Evolutionary conservation across 1,140 invertebrate genomes (phyloP).

Genomic region (roundworm (Caenorhabditis elegans)): WBcel235 BX284605.5:3196501-3197000

Average conservation of each 20-base stretch:
- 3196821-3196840: no score
- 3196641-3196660: conserved; percentile 45
- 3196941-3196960: no score
- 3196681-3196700: neutral
- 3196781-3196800: neutral
- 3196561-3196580: conserved; percentile 10
- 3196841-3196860: no score
- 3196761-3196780: neutral
- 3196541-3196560: conserved; percentile 52
- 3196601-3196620: conserved; percentile 51
- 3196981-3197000: no score
- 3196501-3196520: neutral
- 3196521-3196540: conserved; percentile 45
- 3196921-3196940: no score
- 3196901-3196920: no score
- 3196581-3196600: conserved; percentile 44
- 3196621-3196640: conserved; percentile 45
- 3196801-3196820: no score
- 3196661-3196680: conserved; percentile 47
- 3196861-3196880: no score
- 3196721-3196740: neutral
- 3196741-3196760: neutral
- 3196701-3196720: no score
- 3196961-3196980: no score
- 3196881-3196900: no score